These are phyloP conservation scores for Chouioia cunea DNA, from an alignment of 2,888 invertebrate genomes.

Conservation along the genomic window DNA sequence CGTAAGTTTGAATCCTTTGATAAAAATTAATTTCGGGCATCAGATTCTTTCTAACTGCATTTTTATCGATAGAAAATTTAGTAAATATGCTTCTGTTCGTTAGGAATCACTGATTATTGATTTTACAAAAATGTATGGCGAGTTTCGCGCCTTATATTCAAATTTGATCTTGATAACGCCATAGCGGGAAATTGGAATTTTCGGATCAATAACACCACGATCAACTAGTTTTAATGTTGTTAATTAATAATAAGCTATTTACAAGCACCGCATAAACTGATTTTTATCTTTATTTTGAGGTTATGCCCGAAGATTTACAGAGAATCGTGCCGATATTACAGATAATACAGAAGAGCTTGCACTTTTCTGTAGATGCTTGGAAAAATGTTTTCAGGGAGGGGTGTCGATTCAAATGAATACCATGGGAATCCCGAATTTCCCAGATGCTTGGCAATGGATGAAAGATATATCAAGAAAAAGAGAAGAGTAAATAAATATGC, in stretches of 20 bases:
- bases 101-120: conserved; percentile 19
- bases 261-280: neutral
- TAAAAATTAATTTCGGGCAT: no score
- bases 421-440: conserved; percentile 67
- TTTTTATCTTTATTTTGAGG: conserved; percentile 59
- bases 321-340: conserved; percentile 64
- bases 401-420: conserved; percentile 66
- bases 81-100: neutral
- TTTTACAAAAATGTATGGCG: conserved; percentile 7
- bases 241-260: no score
- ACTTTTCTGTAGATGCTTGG: conserved; percentile 71
- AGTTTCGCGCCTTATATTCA: conserved; percentile 26
- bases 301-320: conserved; percentile 66
- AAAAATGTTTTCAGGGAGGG: conserved; percentile 73
- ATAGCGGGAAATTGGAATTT: conserved; percentile 7
- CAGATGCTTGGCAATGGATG: conserved; percentile 72
- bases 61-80: neutral
- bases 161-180: neutral
- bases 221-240: no score
- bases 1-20: neutral
- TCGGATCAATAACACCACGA: neutral
- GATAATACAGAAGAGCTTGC: conserved; percentile 70
- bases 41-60: no score
- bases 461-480: conserved; percentile 67
- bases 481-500: conserved; percentile 22